Base-by-base conservation (phyloP, 1,140 invertebrate genomes). In the Calliopsis andreniformis region DNA sequence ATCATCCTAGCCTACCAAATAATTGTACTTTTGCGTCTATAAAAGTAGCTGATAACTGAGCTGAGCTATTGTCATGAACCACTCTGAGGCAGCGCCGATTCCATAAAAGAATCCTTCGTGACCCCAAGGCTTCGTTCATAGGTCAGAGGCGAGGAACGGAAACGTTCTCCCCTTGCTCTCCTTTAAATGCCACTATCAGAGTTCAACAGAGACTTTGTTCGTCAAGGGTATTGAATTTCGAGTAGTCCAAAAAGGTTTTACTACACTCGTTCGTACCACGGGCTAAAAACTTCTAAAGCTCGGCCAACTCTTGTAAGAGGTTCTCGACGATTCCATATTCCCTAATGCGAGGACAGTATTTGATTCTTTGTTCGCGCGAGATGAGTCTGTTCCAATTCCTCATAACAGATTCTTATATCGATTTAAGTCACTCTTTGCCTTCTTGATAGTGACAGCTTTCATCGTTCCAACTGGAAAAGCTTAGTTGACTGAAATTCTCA, bases 151-250 rank as follows among this genome's bases (percentile, higher is more conserved):
- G 32, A 76, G 64, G 58, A 69, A 32, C 66, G 73, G 66, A 76
- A 69, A 49, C 25, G 64, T 59, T n/a, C 18, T 6, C 59, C 28
- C 35, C 16, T 55, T 28, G n/a, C 47, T 39, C 53, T 39, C 20
- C 20, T 53, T 51, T 18, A 56, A 78, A 56, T 59, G 76, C 20
- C 43, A 59, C 72, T 67, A 43, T 73, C 76, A 67, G 61, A 42
- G 30, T 64, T 64, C 32, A 61, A 35, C 42, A n/a, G 32, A 55
- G 69, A 35, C 30, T 67, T 43, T 61, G 42, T 61, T 76, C 78
- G 59, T 64, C 53, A 43, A 70, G 51, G 49, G 61, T 81, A 73
- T 78, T 78, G 76, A 78, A 78, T 47, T 59, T 73, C n/a, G 47
- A 28, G n/a, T 42, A n/a, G 42, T 56, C 20, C 32, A 39, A 59